Percentiles rank a stretch among this genome's conserved stretches.
Conservation (phyloP, 1,140 invertebrate genomes). For the Mactra quadrangularis region DNA sequence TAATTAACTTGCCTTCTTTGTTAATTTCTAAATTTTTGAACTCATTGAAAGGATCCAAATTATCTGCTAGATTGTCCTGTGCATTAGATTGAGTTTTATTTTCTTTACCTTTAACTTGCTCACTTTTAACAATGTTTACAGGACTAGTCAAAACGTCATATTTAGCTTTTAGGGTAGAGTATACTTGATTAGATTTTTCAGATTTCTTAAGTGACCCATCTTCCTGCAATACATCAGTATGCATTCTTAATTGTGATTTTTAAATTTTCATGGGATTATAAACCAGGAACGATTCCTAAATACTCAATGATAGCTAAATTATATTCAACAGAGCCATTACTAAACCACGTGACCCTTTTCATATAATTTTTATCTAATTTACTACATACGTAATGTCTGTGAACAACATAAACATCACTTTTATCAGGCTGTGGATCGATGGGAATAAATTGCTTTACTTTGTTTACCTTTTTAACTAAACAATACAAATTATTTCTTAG, state of each 20-base stretch:
- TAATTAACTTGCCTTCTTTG: too few species aligned
- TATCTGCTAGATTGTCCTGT: slow-evolving; percentile 31
- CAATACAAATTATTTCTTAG: background rate
- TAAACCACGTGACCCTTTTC: slow-evolving; percentile 39
- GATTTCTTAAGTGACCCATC: background rate
- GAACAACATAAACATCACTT: background rate
- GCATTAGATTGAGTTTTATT: background rate
- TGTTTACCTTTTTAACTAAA: background rate
- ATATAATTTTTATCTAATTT: slow-evolving; percentile 1
- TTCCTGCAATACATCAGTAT: slow-evolving; percentile 20
- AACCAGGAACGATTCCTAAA: slow-evolving; percentile 26
- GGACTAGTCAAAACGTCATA: slow-evolving; percentile 24
- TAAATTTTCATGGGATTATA: slow-evolving; percentile 1
- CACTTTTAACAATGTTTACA: background rate
- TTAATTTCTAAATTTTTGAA: too few species aligned
- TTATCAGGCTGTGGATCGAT: slow-evolving; percentile 11
- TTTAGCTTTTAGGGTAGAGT: background rate
- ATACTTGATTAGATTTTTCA: background rate
- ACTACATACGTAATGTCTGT: slow-evolving; percentile 1
- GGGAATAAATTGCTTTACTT: background rate
- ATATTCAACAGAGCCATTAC: background rate
- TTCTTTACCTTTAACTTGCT: background rate
- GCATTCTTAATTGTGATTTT: background rate
- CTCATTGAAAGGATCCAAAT: slow-evolving; percentile 41
- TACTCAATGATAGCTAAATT: slow-evolving; percentile 33